These are phyloP conservation scores for Ardeotis arabs DNA, from an alignment of 2,113 vertebrate genomes.

Conservation along the genomic window DNA sequence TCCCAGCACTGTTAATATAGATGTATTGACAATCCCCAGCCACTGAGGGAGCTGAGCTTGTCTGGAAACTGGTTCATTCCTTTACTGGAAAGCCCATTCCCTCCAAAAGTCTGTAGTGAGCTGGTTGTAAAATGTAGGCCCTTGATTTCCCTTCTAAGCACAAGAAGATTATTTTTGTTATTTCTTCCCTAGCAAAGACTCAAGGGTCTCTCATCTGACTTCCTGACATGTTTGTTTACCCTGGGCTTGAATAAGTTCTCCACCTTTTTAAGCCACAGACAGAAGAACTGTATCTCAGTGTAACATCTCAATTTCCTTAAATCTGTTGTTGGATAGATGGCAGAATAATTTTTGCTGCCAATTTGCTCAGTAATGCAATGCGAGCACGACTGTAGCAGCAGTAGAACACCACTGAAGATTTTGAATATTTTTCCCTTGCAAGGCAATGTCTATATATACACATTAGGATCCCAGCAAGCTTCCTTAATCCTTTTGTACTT, in stretches of 20 bases:
- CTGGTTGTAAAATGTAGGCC: conserved; percentile 16
- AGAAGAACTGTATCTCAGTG: not conserved
- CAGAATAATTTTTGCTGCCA: not conserved
- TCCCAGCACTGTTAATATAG: conserved; percentile 44
- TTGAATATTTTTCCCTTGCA: not conserved
- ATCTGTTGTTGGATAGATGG: not conserved
- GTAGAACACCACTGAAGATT: not conserved
- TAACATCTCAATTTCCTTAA: not conserved
- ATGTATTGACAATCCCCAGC: conserved; percentile 42
- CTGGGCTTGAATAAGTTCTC: not conserved
- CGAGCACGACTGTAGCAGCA: not conserved
- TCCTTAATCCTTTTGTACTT: not conserved
- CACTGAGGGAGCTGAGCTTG: not conserved
- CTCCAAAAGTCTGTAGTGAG: not conserved
- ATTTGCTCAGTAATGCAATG: not conserved
- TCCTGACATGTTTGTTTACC: conserved; percentile 30
- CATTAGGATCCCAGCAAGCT: not conserved
- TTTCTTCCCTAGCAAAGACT: conserved; percentile 21
- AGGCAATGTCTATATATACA: not conserved
- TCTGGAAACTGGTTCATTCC: conserved; percentile 42
- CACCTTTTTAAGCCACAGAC: not conserved
- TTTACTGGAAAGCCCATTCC: conserved; percentile 28
- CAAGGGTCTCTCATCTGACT: conserved; percentile 28
- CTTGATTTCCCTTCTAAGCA: conserved; percentile 49
- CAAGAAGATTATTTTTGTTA: conserved; percentile 54